Evolutionary conservation across 2,888 invertebrate species (phyloP).

Genomic region (Trichacis sp.): DNA sequence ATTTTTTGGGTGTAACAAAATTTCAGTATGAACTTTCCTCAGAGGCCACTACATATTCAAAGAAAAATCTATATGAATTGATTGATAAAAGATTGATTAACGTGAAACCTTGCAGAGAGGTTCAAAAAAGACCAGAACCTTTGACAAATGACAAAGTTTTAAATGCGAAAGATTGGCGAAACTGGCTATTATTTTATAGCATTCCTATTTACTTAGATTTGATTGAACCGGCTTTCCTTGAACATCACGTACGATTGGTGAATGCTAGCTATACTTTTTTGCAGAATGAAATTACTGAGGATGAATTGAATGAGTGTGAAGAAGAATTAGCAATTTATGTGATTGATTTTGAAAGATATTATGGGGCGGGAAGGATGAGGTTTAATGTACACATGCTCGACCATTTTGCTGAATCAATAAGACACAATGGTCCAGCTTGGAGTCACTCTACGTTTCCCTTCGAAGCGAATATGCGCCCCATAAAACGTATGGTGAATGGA

Average conservation of each 20-base stretch:
- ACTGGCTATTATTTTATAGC: constrained; percentile 28
- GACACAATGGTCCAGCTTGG: constrained; percentile 17
- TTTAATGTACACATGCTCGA: constrained; percentile 14
- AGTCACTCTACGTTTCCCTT: no score
- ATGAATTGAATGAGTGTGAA: constrained; percentile 5
- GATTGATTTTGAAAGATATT: constrained; percentile 8
- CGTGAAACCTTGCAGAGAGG: constrained; percentile 26
- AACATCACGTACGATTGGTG: constrained; percentile 22
- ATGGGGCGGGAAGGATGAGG: neutral
- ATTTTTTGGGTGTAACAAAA: constrained; percentile 13
- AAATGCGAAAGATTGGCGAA: constrained; percentile 30
- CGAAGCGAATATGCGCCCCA: constrained; percentile 14
- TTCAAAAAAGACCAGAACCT: constrained; percentile 18
- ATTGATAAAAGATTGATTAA: constrained; percentile 16
- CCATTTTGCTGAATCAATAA: constrained; percentile 14
- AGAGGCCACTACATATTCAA: neutral
- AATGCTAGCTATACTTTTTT: constrained; percentile 13
- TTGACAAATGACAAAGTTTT: constrained; percentile 10
- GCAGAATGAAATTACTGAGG: constrained; percentile 4
- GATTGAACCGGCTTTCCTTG: constrained; percentile 6
- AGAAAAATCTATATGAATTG: neutral
- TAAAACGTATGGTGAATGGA: constrained; percentile 11
- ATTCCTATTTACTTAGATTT: constrained; percentile 19
- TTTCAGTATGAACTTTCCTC: constrained; percentile 5
- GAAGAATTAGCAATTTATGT: constrained; percentile 8